Evolutionary conservation across 1,140 invertebrate species (phyloP), one percentile per base, ranked within the genome.

Genomic region (Centruroides vittatus): DNA sequence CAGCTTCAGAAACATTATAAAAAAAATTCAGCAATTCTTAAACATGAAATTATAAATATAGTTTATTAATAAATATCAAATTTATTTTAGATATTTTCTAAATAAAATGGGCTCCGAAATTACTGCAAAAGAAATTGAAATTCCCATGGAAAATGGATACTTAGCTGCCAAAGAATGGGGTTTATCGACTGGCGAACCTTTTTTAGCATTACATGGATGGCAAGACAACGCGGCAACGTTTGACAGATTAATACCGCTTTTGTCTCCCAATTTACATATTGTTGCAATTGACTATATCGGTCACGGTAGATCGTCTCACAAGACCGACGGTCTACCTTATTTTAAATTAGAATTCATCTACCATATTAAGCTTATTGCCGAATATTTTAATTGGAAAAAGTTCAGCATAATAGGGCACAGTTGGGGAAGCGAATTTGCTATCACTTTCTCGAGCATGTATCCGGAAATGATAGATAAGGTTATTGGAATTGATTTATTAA

Each of bases 171-270:
- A 86, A 74, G 76, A 81, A 72, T 88, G 84, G 81, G 83, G 83
- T 11, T 77, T 77, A 6, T 75, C 76, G 52, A 71, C 82, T 63
- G 73, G 78, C 9, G 73, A 78, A 55, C 85, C 85, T 3, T 79
- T 88, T 58, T 67, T 89, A n/a, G 79, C 80, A 3, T 66, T 88
- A 49, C 86, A 89, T 70, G 86, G 86, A 52, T 91, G 89, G 82
- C 86, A 89, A 75, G 89, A 93, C 72, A 93, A 93, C 72, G 83
- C 85, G 53, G 87, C 86, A 12, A 85, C 83, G 34, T 93, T 89
- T 78, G 88, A 93, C 73, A 78, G 76, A 57, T 75, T 93, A 49
- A 82, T 86, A 48, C 84, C 87, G 9, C 72, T 86, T 10, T 72
- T 93, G 35, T 48, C 52, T 23, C 10, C 62, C 8, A 41, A 63